phyloP scores from a whole-genome alignment of 2,113 vertebrate genomes.

The Phalacrocorax carbo region DNA sequence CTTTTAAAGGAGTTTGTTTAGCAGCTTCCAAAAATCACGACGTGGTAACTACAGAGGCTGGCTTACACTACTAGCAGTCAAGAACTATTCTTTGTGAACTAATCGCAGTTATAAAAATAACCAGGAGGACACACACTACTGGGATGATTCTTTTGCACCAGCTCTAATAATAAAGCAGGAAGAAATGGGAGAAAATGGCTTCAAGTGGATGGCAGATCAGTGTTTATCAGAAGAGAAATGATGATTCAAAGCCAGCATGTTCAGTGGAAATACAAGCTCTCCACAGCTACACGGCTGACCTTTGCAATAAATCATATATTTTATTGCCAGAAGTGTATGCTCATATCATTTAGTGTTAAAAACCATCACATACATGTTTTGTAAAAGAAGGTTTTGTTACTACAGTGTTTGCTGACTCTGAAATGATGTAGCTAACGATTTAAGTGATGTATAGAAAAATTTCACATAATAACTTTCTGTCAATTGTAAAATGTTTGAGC shows the following conservation, averaged over 20 bases:
- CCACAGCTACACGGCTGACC: constrained; percentile 63
- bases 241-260: constrained; percentile 65
- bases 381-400: constrained; percentile 41
- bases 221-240: constrained; percentile 68
- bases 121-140: background rate
- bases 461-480: constrained; percentile 48
- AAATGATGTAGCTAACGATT: constrained; percentile 52
- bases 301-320: constrained; percentile 73
- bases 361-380: constrained; percentile 44
- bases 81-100: constrained; percentile 10
- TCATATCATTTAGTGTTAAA: constrained; percentile 64
- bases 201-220: constrained; percentile 63
- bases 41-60: background rate
- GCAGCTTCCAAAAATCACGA: background rate
- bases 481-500: constrained; percentile 59
- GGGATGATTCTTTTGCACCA: constrained; percentile 17
- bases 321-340: constrained; percentile 66
- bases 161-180: constrained; percentile 64
- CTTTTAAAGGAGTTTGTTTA: background rate
- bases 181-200: constrained; percentile 55
- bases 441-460: constrained; percentile 51
- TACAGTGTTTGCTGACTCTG: constrained; percentile 42
- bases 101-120: constrained; percentile 57
- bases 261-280: constrained; percentile 73
- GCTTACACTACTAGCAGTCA: constrained; percentile 30